Evolutionary conservation across 2,888 invertebrate species (phyloP).

Genomic region (Camponotus fellah): DNA sequence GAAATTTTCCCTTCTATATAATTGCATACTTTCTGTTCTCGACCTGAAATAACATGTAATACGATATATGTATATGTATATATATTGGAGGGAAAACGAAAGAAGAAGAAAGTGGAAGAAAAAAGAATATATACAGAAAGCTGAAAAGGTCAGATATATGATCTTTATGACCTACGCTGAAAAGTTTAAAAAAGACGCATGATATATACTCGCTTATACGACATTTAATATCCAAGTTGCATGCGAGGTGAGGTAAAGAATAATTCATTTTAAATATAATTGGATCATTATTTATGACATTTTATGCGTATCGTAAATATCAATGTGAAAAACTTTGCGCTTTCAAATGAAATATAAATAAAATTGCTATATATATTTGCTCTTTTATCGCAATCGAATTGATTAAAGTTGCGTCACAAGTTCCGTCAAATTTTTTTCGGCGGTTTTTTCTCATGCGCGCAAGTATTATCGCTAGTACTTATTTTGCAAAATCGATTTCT

Average conservation of each 20-base stretch:
- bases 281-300: neutral
- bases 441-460: neutral
- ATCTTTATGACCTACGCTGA: neutral
- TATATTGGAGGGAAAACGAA: neutral
- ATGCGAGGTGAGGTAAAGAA: neutral
- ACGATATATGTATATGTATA: neutral
- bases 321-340: neutral
- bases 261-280: neutral
- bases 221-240: neutral
- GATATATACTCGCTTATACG: neutral
- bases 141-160: neutral
- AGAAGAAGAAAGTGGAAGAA: neutral
- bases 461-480: neutral
- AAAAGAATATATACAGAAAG: neutral
- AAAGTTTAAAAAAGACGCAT: neutral
- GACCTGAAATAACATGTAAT: too few species aligned
- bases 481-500: neutral
- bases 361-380: neutral
- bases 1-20: neutral
- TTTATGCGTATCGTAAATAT: neutral
- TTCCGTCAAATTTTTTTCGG: neutral
- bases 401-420: neutral
- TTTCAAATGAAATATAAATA: neutral
- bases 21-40: neutral
- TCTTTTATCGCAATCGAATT: conserved; percentile 23